Evolutionary conservation across 2,888 invertebrate genomes (phyloP), one percentile per base, ranked within the genome.

Genomic region (Invenusta paracnida): DNA sequence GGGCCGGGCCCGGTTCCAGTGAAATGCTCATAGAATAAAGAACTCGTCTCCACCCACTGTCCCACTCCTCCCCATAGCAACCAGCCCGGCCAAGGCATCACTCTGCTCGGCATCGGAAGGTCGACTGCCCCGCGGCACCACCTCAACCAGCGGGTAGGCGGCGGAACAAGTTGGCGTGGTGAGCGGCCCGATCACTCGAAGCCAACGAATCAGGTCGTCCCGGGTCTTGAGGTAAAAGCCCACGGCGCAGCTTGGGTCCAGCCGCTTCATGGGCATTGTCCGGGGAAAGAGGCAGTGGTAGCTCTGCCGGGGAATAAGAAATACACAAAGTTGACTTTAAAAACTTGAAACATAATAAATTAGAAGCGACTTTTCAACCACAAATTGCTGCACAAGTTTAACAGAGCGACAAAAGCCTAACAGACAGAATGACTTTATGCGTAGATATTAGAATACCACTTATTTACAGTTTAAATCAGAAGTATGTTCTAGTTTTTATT

Each of bases 221-320:
- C n/a, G 13, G 82, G 81, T 31, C 29, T 29, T 27, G 27, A 81
- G 81, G 29, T 82, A 86, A 29, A 87, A 86, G 30, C 82, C 86
- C 0, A 86, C 31, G 13, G 86, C 86, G 48, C 86, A 82, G 27
- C 81, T 87, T 0, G 86, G 86, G 48, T 86, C 86, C 66, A 86
- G 29, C 0, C 86, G 28, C 0, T 29, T 25, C 17, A 31, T 81
- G 2, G 86, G 73, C 48, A 82, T 82, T 0, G 48, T 29, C 1
- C 30, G 66, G 1, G 86, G 86, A 29, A 30, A 30, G 17, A 87
- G 67, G 67, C 86, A 86, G 30, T 81, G 81, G 30, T 86, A 85
- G 2, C 85, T 67, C 86, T 86, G 84, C 11, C n/a, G 25, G 29
- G 83, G 67, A 29, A n/a, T 1, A 84, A 84, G n/a, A n/a, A n/a